Percentiles rank a stretch among this genome's conserved stretches.
Evolutionary conservation across 2,797 vertebrate genomes (phyloP).

Genomic region (Pipistrellus pipistrellus): DNA sequence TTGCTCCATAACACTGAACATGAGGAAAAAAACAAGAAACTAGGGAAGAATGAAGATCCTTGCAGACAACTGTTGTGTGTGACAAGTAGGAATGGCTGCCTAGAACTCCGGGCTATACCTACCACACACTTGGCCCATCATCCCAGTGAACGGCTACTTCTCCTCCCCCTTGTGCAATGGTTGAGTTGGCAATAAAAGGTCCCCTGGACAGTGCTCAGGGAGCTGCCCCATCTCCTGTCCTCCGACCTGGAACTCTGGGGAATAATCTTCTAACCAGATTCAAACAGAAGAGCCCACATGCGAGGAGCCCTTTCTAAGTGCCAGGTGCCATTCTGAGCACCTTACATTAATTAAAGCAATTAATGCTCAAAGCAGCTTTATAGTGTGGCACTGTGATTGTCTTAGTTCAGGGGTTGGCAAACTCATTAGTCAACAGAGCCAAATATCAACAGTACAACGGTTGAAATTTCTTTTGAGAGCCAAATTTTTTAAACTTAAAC

Average conservation of each 20-base stretch:
- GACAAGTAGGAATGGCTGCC: too few relatives aligned
- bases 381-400: too few relatives aligned
- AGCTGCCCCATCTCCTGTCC: not conserved
- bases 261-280: constrained; percentile 28
- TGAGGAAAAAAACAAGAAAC: not conserved
- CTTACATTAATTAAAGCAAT: too few relatives aligned
- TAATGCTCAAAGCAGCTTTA: too few relatives aligned
- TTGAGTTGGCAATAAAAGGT: not conserved
- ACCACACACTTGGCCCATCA: not conserved
- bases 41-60: not conserved
- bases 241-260: not conserved
- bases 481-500: too few relatives aligned
- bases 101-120: not conserved
- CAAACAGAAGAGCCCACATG: not conserved
- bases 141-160: not conserved
- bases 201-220: not conserved
- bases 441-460: too few relatives aligned
- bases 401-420: too few relatives aligned
- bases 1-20: too few relatives aligned
- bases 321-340: too few relatives aligned
- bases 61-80: not conserved
- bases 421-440: too few relatives aligned
- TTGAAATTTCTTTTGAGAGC: too few relatives aligned
- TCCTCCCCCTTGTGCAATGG: not conserved
- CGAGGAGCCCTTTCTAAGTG: not conserved